Conservation (phyloP, 1,140 invertebrate species). For the Sitobion miscanthi region DNA sequence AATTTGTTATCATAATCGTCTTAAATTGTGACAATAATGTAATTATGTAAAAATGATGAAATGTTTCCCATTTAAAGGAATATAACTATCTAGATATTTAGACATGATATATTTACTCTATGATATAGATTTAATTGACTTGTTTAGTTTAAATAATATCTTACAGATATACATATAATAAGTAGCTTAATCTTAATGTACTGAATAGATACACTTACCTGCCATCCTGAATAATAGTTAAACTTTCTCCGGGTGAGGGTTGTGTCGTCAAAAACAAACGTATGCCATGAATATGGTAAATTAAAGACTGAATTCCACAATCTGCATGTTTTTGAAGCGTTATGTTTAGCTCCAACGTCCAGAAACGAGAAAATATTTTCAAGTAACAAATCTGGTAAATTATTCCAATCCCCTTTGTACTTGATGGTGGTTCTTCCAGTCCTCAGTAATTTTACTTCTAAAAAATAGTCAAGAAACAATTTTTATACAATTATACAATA, state of each 20-base stretch:
- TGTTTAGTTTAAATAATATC: background rate
- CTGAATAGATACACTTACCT: conserved; percentile 63
- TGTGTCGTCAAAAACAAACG: conserved; percentile 74
- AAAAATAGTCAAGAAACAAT: background rate
- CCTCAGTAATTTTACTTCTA: background rate
- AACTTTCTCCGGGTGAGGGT: conserved; percentile 78
- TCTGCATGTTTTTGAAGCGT: conserved; percentile 75
- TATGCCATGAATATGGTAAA: conserved; percentile 76
- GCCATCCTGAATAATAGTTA: conserved; percentile 85
- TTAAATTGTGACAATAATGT: background rate
- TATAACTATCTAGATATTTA: background rate
- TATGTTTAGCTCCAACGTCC: conserved; percentile 70
- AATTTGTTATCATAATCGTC: background rate
- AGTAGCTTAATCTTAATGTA: background rate
- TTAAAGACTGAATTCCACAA: conserved; percentile 78
- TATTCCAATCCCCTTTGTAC: conserved; percentile 67
- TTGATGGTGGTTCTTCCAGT: background rate
- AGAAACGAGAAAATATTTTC: conserved; percentile 80
- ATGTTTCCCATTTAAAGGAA: background rate
- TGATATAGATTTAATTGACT: background rate
- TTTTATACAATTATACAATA: background rate
- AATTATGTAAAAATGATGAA: background rate
- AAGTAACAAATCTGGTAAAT: conserved; percentile 77
- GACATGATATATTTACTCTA: background rate
- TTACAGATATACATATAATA: background rate